Conservation (phyloP, 2,888 invertebrate genomes). For the Zele albiditarsus region DNA sequence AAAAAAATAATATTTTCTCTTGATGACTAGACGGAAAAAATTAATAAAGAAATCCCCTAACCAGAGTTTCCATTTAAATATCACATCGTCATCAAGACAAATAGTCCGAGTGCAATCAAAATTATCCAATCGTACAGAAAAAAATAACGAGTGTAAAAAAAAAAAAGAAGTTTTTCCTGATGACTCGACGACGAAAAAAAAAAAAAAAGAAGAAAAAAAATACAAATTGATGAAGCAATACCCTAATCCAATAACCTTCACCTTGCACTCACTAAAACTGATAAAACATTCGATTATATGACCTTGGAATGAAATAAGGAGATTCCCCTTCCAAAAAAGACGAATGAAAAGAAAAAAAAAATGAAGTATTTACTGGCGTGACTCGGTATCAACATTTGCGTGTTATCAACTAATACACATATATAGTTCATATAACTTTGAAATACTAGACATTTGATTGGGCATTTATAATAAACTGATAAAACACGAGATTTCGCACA, state of each 20-base stretch:
- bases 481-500: not conserved
- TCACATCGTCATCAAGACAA: too few species aligned
- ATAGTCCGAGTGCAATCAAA: too few species aligned
- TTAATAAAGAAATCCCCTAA: too few species aligned
- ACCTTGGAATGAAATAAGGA: conserved; percentile 19
- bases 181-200: too few species aligned
- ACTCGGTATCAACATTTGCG: conserved; percentile 6
- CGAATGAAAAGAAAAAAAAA: not conserved
- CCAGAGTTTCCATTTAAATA: too few species aligned
- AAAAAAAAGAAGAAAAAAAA: too few species aligned
- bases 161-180: too few species aligned
- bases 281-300: conserved; percentile 8
- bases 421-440: not conserved
- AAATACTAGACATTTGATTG: not conserved
- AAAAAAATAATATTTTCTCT: too few species aligned
- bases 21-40: too few species aligned
- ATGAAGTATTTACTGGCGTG: not conserved
- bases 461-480: conserved; percentile 19
- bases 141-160: too few species aligned
- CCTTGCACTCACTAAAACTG: conserved; percentile 1
- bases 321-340: not conserved
- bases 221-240: not conserved
- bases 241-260: conserved; percentile 24
- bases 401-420: not conserved
- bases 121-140: too few species aligned